These are phyloP conservation scores for Trinectes maculatus DNA, from an alignment of 2,113 vertebrate species.

Conservation along the genomic window DNA sequence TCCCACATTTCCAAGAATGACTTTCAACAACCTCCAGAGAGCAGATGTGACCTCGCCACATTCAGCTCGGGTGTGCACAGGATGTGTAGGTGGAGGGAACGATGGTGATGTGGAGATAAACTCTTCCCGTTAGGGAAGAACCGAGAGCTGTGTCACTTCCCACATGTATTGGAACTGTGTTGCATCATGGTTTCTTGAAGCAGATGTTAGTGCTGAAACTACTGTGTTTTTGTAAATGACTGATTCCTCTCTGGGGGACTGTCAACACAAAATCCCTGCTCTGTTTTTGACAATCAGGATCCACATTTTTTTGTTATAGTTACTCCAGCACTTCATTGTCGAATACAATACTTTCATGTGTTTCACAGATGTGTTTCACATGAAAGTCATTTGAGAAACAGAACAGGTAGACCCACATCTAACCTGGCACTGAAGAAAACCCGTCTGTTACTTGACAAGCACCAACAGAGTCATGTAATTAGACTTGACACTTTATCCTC, in stretches of 20 bases:
- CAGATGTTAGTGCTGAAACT: background rate
- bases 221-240: background rate
- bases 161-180: background rate
- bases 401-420: background rate
- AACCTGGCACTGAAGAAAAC: background rate
- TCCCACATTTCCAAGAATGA: constrained; percentile 53
- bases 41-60: constrained; percentile 27
- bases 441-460: background rate
- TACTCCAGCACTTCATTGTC: background rate
- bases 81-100: constrained; percentile 52
- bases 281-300: no score
- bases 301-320: background rate
- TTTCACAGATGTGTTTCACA: background rate
- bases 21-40: constrained; percentile 47
- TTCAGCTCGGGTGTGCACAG: constrained; percentile 20
- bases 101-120: background rate
- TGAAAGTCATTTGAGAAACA: background rate
- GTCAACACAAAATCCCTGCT: background rate
- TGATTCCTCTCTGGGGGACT: constrained; percentile 10
- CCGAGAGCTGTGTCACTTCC: constrained; percentile 17
- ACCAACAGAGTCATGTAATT: background rate
- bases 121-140: constrained; percentile 15
- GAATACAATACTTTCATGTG: no score
- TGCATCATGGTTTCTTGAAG: constrained; percentile 17
- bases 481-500: no score